Evolutionary conservation across 2,888 invertebrate species (phyloP), one percentile per base, ranked within the genome.

Genomic region (Cancer borealis): DNA sequence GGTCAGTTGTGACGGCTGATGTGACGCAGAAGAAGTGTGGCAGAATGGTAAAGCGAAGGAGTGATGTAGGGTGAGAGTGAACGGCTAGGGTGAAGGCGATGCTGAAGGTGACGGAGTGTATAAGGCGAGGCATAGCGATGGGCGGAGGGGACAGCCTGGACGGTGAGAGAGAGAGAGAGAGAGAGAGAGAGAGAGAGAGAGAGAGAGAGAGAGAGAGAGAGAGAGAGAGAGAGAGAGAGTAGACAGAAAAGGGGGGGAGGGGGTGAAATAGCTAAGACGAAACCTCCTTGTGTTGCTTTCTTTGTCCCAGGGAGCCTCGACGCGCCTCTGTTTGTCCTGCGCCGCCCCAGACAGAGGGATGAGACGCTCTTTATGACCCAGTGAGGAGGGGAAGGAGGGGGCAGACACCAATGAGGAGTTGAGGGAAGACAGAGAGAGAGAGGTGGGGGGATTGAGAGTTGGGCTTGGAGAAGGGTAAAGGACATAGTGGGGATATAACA

Each of bases 171-270:
- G 6, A 30, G 79, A 12, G 26, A 5, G 79, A 10, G 26, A 8
- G 5, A 79, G 30, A 8, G 30, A 8, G 26, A 5, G 4, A 30
- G 30, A 4, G 26, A 30, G 79, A 30, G 30, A 30, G 79, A 6
- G 5, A 5, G 30, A 30, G 30, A 6, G 26, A 79, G 3, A 30
- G 30, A 2, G 5, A 30, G 79, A 30, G 79, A 79, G 79, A 30
- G 30, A 79, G 79, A 73, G 79, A 79, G 79, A 30, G 79, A 79
- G n/a, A 73, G 73, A 73, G 73, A 73, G 30, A 79, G 30, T 39
- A 39, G 39, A 39, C 39, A 2, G 39, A 2, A 2, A 39, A 39
- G 39, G 39, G 39, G 39, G 39, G 66, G 66, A 54, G 54, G 54
- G 39, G 14, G 54, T 14, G 3, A 66, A 21, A 66, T n/a, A n/a